Evolutionary conservation across 2,113 vertebrate genomes (phyloP).

Genomic region (Scopus umbretta): DNA sequence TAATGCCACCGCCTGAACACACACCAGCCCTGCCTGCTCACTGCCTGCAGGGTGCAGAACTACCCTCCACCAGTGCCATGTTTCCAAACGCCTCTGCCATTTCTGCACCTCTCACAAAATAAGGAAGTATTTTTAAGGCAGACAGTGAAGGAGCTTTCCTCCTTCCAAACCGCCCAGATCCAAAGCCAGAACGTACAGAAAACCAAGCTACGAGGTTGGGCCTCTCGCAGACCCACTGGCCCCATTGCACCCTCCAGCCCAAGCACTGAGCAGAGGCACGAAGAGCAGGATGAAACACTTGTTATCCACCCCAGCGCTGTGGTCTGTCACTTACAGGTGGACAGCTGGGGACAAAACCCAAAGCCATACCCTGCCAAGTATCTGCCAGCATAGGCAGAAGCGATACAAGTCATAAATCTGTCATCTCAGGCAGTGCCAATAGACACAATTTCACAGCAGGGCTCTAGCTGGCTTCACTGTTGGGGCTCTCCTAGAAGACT

Average conservation of each 20-base stretch:
- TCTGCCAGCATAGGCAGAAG: not conserved
- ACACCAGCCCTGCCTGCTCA: not conserved
- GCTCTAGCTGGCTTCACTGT: not conserved
- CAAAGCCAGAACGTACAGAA: not conserved
- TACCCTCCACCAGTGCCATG: not conserved
- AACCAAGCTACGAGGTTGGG: not conserved
- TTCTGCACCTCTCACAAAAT: too few species aligned
- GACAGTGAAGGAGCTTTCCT: not conserved
- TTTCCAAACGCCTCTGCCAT: not conserved
- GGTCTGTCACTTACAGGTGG: not conserved
- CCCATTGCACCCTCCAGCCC: not conserved
- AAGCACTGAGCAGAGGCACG: not conserved
- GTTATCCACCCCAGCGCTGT: rapidly evolving
- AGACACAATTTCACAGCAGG: not conserved
- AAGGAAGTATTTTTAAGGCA: not conserved
- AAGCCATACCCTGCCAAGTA: not conserved
- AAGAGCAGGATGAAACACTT: rapidly evolving
- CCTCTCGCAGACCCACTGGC: rapidly evolving
- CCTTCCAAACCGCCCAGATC: not conserved
- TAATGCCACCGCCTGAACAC: not conserved
- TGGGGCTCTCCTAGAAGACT: not conserved
- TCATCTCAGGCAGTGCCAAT: not conserved
- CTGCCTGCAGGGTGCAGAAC: not conserved
- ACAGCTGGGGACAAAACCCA: not conserved
- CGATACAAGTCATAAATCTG: not conserved